Percentiles rank a stretch among this genome's conserved stretches.
These are phyloP conservation scores for Bombylius discolor DNA, from an alignment of 2,888 invertebrate species.

Conservation along the genomic window DNA sequence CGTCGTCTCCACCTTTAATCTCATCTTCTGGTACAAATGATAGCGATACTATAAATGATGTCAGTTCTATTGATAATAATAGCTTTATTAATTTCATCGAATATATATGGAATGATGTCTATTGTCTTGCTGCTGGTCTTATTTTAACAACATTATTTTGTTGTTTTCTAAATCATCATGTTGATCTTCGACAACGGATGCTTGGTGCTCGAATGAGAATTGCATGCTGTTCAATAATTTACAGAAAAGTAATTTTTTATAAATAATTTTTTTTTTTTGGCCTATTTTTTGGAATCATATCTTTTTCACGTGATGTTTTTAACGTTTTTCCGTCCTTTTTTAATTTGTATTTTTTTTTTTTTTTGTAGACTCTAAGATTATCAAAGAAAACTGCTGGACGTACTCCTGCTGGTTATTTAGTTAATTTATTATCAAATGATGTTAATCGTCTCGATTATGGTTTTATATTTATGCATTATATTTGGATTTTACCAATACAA, in stretches of 20 bases:
- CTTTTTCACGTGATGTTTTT: too few species aligned
- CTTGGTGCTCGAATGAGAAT: slow-evolving; percentile 52
- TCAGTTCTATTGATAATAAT: neutral
- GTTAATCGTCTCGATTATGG: slow-evolving; percentile 83
- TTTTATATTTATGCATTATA: slow-evolving; percentile 68
- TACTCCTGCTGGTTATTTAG: slow-evolving; percentile 75
- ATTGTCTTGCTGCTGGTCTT: slow-evolving; percentile 29
- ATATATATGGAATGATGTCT: slow-evolving; percentile 28
- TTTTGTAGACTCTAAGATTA: slow-evolving; percentile 47
- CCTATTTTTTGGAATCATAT: neutral
- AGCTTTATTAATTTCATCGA: neutral
- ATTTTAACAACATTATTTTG: slow-evolving; percentile 26
- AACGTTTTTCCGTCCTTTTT: too few species aligned
- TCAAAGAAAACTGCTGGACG: slow-evolving; percentile 56
- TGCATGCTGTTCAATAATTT: slow-evolving; percentile 52
- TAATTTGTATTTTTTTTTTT: neutral
- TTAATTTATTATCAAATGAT: slow-evolving; percentile 88
- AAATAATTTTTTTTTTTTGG: neutral
- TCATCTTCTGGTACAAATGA: neutral
- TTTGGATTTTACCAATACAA: slow-evolving; percentile 75
- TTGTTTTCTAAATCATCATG: slow-evolving; percentile 35
- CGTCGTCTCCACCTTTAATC: too few species aligned
- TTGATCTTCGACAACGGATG: slow-evolving; percentile 29
- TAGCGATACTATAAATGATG: neutral
- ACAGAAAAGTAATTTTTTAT: slow-evolving; percentile 45